Percentiles rank a stretch among this genome's conserved stretches.
Conservation (phyloP, 2,888 invertebrate species). For the Apocheima hispidaria region DNA sequence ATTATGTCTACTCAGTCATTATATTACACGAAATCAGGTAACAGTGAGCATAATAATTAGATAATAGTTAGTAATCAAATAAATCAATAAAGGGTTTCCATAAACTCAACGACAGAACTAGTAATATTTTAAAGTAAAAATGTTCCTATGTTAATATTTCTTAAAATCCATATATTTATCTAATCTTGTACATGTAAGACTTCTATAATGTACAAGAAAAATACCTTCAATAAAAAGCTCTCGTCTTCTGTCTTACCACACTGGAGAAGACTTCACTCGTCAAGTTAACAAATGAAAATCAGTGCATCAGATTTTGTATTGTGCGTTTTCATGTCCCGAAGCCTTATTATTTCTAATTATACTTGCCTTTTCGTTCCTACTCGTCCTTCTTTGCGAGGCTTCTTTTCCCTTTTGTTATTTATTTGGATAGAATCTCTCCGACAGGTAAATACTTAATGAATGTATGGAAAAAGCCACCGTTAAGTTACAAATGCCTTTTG, state of each 20-base stretch:
- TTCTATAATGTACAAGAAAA: neutral
- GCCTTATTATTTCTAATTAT: conserved; percentile 78
- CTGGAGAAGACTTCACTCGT: conserved; percentile 40
- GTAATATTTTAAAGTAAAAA: too few species aligned
- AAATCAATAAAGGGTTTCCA: too few species aligned
- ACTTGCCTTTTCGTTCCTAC: conserved; percentile 60
- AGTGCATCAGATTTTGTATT: conserved; percentile 55
- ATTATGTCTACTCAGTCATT: too few species aligned
- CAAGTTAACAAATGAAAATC: conserved; percentile 47
- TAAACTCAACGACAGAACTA: too few species aligned
- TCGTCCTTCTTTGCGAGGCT: conserved; percentile 61
- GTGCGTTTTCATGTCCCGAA: conserved; percentile 66
- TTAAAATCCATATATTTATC: too few species aligned
- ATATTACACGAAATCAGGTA: too few species aligned
- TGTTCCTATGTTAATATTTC: too few species aligned
- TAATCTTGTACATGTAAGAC: too few species aligned
- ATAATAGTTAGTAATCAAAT: too few species aligned
- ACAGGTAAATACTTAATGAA: conserved; percentile 57
- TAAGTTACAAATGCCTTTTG: conserved; percentile 54
- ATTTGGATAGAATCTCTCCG: conserved; percentile 59
- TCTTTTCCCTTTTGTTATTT: conserved; percentile 64
- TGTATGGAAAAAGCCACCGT: conserved; percentile 50
- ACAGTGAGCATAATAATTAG: too few species aligned
- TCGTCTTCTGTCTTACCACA: conserved; percentile 1
- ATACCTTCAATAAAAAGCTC: conserved; percentile 13